These are phyloP conservation scores for Crambe crambe DNA, from an alignment of 37 sponge, comb jelly and placozoan genomes.

Conservation along the genomic window DNA sequence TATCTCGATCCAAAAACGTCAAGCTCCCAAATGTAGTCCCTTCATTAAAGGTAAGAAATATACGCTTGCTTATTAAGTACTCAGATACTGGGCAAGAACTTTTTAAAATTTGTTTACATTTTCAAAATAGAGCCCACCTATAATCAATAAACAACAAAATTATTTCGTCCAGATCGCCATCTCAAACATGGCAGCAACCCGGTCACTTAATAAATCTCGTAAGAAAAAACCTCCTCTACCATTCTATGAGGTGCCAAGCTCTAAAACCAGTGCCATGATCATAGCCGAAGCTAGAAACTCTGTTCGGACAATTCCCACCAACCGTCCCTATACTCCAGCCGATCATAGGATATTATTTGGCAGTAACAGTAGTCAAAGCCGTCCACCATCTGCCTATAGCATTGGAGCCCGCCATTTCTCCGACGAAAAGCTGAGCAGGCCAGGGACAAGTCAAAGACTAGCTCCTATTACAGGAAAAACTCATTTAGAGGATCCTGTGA, in stretches of 20 bases:
- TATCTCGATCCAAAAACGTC: too few species aligned
- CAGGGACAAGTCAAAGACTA: constrained; percentile 52
- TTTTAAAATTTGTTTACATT: too few species aligned
- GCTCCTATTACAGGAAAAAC: constrained; percentile 38
- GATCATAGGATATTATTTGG: constrained; percentile 52
- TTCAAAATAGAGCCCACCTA: constrained; percentile 4
- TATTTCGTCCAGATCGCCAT: not conserved
- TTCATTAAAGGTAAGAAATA: too few species aligned
- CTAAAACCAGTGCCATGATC: constrained; percentile 59
- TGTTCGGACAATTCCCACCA: constrained; percentile 46
- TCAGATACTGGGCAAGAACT: too few species aligned
- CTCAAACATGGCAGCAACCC: constrained; percentile 34
- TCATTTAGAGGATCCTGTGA: too few species aligned
- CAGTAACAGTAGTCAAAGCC: constrained; percentile 9
- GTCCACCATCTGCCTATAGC: constrained; percentile 81
- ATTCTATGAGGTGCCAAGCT: constrained; percentile 30
- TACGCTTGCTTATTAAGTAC: too few species aligned
- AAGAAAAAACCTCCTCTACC: constrained; percentile 17
- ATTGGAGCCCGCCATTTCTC: constrained; percentile 63
- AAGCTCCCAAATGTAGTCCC: too few species aligned
- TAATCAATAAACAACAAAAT: not conserved
- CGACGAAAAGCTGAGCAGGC: constrained; percentile 58
- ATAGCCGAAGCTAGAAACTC: constrained; percentile 71
- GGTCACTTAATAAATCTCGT: constrained; percentile 34
- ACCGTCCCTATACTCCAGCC: constrained; percentile 73